Evolutionary conservation across 2,113 vertebrate species (phyloP).

Genomic region (Stegostoma tigrinum): DNA sequence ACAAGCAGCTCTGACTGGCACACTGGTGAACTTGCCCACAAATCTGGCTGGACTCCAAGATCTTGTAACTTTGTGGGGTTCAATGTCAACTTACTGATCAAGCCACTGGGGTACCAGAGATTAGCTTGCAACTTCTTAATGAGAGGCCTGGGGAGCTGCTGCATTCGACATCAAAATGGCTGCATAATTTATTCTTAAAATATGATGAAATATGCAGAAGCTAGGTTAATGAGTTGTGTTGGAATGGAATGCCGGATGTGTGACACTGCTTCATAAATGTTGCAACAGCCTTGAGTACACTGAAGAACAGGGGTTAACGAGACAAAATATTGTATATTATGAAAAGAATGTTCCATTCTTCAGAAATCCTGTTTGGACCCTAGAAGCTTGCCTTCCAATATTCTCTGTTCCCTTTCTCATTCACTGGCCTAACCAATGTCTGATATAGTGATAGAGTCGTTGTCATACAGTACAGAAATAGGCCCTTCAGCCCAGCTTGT

Average conservation of each 20-base stretch:
- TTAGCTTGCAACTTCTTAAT: background rate
- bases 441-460: no score
- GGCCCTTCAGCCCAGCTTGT: no score
- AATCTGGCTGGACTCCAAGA: background rate
- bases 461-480: no score
- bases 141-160: background rate
- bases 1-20: background rate
- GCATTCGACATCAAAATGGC: background rate
- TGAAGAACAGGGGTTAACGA: background rate
- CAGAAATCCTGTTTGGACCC: background rate
- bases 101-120: background rate
- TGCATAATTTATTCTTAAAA: constrained; percentile 27
- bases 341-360: background rate
- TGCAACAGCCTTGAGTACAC: background rate
- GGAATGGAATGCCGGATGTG: background rate
- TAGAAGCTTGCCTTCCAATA: background rate
- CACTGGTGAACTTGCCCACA: background rate
- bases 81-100: background rate
- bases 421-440: no score
- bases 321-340: background rate
- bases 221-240: background rate
- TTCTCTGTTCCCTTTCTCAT: background rate
- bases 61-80: background rate
- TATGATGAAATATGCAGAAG: constrained; percentile 7
- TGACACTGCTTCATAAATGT: background rate